Evolutionary conservation across 2,797 vertebrate species (phyloP).

Genomic region (Austrolebias charrua): DNA sequence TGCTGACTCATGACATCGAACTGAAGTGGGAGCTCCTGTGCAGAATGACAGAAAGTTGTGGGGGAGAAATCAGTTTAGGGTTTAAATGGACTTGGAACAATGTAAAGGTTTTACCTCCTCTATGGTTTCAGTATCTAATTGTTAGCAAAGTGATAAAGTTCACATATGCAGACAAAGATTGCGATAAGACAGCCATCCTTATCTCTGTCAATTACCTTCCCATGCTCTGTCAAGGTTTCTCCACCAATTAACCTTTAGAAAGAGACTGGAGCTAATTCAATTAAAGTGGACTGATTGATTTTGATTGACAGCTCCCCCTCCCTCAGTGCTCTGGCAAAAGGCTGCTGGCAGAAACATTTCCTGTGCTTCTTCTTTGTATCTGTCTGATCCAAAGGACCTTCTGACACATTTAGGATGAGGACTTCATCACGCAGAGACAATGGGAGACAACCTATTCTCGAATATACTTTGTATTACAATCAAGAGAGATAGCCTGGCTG

Average conservation of each 20-base stretch:
- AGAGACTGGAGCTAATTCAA: constrained; percentile 66
- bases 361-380: constrained; percentile 41
- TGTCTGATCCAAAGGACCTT: constrained; percentile 39
- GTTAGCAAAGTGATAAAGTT: constrained; percentile 46
- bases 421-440: constrained; percentile 44
- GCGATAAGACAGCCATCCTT: constrained; percentile 46
- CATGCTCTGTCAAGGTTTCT: constrained; percentile 43
- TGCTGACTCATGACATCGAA: constrained; percentile 76
- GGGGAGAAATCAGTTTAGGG: constrained; percentile 16
- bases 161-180: constrained; percentile 38
- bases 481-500: constrained; percentile 1
- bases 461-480: constrained; percentile 23
- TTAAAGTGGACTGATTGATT: constrained; percentile 38
- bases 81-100: constrained; percentile 25
- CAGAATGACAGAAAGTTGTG: constrained; percentile 23
- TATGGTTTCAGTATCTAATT: constrained; percentile 20
- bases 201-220: constrained; percentile 58
- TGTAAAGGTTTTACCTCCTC: constrained; percentile 7
- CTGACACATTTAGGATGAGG: constrained; percentile 47
- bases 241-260: constrained; percentile 72
- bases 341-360: constrained; percentile 41
- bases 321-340: constrained; percentile 52
- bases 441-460: constrained; percentile 30
- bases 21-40: constrained; percentile 27
- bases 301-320: constrained; percentile 64